Conservation (phyloP, 2,797 vertebrate species). For the Otolemur crassicaudatus region DNA sequence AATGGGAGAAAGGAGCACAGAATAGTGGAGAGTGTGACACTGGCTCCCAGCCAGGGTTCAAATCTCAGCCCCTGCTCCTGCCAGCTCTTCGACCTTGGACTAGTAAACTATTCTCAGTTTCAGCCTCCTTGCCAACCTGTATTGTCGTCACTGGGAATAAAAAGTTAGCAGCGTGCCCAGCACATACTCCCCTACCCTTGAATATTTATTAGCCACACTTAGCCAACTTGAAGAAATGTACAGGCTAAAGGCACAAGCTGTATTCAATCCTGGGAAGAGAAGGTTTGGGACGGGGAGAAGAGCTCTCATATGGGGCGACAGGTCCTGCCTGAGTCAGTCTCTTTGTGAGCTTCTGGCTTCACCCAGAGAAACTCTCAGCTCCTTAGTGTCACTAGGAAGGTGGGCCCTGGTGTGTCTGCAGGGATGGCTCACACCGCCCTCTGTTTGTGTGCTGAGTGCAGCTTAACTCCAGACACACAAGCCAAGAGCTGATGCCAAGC, state of each 20-base stretch:
- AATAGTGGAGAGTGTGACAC: too few species aligned
- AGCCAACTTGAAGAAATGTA: neutral
- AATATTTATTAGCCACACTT: rapidly evolving
- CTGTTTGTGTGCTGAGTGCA: rapidly evolving
- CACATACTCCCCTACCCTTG: rapidly evolving
- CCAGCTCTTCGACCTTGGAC: neutral
- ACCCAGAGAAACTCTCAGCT: neutral
- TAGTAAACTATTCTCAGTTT: neutral
- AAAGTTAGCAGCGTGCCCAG: neutral
- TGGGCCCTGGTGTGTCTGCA: neutral
- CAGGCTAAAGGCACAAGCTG: neutral
- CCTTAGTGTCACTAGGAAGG: neutral
- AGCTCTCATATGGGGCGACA: neutral
- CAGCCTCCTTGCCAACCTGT: neutral
- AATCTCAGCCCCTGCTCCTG: neutral
- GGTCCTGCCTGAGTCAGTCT: neutral
- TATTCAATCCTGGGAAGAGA: neutral
- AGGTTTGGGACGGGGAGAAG: neutral
- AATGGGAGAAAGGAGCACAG: rapidly evolving
- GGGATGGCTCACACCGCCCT: rapidly evolving
- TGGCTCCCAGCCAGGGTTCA: neutral
- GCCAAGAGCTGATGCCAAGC: rapidly evolving
- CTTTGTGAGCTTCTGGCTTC: neutral
- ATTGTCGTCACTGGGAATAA: neutral
- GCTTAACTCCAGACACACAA: rapidly evolving